Evolutionary conservation across 2,888 invertebrate species (phyloP).

Genomic region (Lordiphosa andalusiaca): DNA sequence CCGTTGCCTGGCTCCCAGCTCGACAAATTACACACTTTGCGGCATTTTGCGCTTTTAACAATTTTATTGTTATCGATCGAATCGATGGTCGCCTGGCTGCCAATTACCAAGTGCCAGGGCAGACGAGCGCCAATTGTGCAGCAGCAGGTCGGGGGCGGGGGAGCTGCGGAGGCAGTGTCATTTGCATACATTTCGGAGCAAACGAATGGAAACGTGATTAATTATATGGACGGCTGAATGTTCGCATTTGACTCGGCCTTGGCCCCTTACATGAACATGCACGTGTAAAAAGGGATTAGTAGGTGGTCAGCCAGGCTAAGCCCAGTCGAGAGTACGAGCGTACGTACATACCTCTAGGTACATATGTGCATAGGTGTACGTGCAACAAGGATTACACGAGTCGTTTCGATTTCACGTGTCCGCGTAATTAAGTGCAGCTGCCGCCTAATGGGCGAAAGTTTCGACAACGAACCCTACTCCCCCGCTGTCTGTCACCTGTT

Average conservation of each 20-base stretch:
- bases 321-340: slow-evolving; percentile 20
- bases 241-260: slow-evolving; percentile 13
- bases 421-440: slow-evolving; percentile 9
- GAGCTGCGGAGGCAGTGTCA: slow-evolving; percentile 9
- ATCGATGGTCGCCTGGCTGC: slow-evolving; percentile 68
- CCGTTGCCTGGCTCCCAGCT: slow-evolving; percentile 22
- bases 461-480: not conserved
- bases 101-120: slow-evolving; percentile 58
- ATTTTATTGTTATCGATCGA: slow-evolving; percentile 72
- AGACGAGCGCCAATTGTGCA: slow-evolving; percentile 44
- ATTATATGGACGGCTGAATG: slow-evolving; percentile 38
- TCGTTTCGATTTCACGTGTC: slow-evolving; percentile 15
- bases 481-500: too few species aligned
- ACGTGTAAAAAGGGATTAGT: slow-evolving; percentile 44
- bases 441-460: slow-evolving; percentile 1
- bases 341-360: not conserved
- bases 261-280: slow-evolving; percentile 13
- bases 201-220: slow-evolving; percentile 34
- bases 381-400: slow-evolving; percentile 36
- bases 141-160: not conserved
- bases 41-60: slow-evolving; percentile 74
- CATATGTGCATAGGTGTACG: slow-evolving; percentile 2
- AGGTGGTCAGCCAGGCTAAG: slow-evolving; percentile 41
- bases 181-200: slow-evolving; percentile 22
- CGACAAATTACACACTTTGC: slow-evolving; percentile 71